phyloP scores from a whole-genome alignment of 1,140 invertebrate genomes.

The Drosophila bipectinata region DNA sequence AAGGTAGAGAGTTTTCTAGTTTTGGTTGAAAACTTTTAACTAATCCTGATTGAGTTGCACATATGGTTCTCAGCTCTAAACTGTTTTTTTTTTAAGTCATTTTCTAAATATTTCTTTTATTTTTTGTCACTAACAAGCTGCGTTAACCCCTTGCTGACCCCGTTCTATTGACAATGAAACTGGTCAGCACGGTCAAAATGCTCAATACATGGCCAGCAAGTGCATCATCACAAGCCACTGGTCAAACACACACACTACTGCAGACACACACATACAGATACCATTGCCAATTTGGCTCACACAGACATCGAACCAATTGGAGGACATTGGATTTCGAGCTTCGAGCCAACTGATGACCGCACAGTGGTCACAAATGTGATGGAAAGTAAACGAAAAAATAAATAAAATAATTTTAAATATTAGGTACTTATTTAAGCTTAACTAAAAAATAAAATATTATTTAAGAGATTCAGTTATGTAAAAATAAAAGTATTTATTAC shows the following conservation, averaged over 20 bases:
- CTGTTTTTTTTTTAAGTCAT: neutral
- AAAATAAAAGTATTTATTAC: too few species aligned
- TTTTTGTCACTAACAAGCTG: neutral
- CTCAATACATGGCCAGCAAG: constrained; percentile 33
- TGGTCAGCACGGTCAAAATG: constrained; percentile 47
- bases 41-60: neutral
- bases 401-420: neutral
- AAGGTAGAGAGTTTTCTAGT: too few species aligned
- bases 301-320: constrained; percentile 24
- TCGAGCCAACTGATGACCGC: constrained; percentile 21
- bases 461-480: too few species aligned
- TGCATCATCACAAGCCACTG: constrained; percentile 1
- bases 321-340: constrained; percentile 17
- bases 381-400: neutral
- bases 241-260: constrained; percentile 5
- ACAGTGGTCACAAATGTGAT: constrained; percentile 15
- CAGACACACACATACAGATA: neutral
- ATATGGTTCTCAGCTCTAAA: neutral
- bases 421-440: too few species aligned
- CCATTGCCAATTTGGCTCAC: constrained; percentile 2
- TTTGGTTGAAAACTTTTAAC: neutral
- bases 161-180: constrained; percentile 50
- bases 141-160: constrained; percentile 20
- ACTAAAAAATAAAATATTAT: too few species aligned
- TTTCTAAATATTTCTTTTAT: neutral